Base-by-base conservation (phyloP, 1,140 invertebrate genomes). In the Calycopis cecrops region DNA sequence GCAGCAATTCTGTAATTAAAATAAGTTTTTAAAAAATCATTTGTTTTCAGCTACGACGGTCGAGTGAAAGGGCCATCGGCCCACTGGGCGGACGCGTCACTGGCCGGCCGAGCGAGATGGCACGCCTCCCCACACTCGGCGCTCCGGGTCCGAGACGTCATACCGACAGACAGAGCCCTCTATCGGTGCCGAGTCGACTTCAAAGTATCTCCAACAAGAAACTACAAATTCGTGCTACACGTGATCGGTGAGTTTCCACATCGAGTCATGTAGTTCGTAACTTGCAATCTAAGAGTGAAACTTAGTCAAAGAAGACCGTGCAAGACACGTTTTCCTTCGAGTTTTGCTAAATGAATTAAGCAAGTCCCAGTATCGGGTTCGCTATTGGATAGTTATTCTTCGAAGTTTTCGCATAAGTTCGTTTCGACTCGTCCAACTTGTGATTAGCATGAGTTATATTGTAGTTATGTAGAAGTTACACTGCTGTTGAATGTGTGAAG, bases 171-270 rank as follows among this genome's bases (percentile, higher is more conserved):
- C 79, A 92, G 92, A 56, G 94, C 93, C 10, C 90, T 94, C 55
- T 95, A 94, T 79, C 89, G 93, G 38, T 95, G 93, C 77, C 86
- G 92, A 54, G 94, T 96, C 12, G 95, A 97, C 78, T 97, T 95
- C 76, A 90, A 92, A 53, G 91, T 93, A 62, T 94, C 93, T 38
- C 94, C 94, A 0, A 96, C 95, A 33, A 91, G 91, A 62, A 96
- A 95, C 78, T 92, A 91, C 67, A 93, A 93, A 70, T 91, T 95
- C 61, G 89, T 52, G 49, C 57, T 55, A 49, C 57, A 57, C 50
- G 60, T 58, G 54, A 62, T 61, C 57, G 59, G 54, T 48, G 40
- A 48, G 51, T 65, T 66, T 17, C 51, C 61, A 55, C 54, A 61
- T 59, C 16, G 53, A 59, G 49, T 63, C 57, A 55, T 52, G 49